Evolutionary conservation across 2,888 invertebrate genomes (phyloP).

Genomic region (Drosophila maculinotata): DNA sequence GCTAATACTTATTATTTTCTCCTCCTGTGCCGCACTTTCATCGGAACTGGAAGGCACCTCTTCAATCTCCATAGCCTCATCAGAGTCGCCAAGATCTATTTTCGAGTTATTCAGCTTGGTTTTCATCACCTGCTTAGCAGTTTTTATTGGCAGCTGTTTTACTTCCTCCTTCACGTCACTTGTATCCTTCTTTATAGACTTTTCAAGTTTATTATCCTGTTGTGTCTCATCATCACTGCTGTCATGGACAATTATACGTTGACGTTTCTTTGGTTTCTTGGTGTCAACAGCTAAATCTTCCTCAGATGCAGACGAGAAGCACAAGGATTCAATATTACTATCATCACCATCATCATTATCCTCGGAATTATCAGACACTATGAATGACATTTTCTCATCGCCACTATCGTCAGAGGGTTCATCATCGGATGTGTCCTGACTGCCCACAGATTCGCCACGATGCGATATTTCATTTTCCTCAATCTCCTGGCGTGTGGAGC

Average conservation of each 20-base stretch:
- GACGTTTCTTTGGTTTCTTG: conserved; percentile 30
- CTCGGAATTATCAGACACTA: conserved; percentile 84
- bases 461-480: conserved; percentile 86
- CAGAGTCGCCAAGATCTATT: conserved; percentile 47
- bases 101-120: conserved; percentile 43
- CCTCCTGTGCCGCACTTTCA: neutral
- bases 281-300: conserved; percentile 17
- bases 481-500: conserved; percentile 86
- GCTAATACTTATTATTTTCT: conserved; percentile 1
- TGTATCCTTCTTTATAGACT: neutral
- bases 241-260: conserved; percentile 47
- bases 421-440: conserved; percentile 85
- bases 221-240: conserved; percentile 33
- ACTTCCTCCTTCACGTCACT: neutral
- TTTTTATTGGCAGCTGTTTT: neutral
- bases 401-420: conserved; percentile 84
- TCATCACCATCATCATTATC: conserved; percentile 32
- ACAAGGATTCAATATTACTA: conserved; percentile 34
- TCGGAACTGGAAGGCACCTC: conserved; percentile 14
- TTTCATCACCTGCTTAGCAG: neutral
- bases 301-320: conserved; percentile 45
- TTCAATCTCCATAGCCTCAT: neutral
- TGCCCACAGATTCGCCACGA: conserved; percentile 86
- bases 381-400: conserved; percentile 85
- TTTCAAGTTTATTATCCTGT: neutral